Evolutionary conservation across 2,113 vertebrate species (phyloP).

Genomic region (cattle (Bos taurus)): DNA sequence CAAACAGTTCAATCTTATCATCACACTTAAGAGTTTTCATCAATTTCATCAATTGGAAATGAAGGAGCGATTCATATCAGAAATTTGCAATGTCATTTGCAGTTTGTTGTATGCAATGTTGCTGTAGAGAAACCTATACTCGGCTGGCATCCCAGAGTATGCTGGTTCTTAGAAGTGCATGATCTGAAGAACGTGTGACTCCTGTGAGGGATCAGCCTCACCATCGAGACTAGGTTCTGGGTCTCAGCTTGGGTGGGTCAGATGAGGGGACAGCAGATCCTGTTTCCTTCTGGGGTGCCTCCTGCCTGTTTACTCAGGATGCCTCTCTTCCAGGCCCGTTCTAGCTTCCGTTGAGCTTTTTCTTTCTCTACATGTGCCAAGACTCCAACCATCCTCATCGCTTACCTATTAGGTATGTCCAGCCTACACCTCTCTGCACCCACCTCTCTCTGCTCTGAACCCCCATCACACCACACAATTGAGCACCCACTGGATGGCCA

Average conservation of each 20-base stretch:
- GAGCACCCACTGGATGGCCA: background rate
- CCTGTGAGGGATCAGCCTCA: background rate
- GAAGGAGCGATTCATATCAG: background rate
- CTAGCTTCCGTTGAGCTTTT: background rate
- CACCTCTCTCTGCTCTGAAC: background rate
- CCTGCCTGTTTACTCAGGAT: accelerated
- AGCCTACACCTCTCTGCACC: background rate
- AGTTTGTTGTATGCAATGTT: background rate
- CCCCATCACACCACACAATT: accelerated
- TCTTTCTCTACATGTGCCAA: background rate
- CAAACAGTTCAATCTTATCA: background rate
- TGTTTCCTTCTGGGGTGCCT: background rate
- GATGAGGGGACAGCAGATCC: background rate
- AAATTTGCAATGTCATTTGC: background rate
- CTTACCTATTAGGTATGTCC: background rate
- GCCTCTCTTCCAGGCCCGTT: background rate
- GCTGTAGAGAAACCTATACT: background rate
- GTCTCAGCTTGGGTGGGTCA: background rate
- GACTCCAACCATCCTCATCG: background rate
- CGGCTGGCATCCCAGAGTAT: background rate
- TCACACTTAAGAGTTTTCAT: background rate
- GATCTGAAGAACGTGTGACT: background rate
- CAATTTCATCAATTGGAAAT: background rate
- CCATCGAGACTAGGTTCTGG: background rate
- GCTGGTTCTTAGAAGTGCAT: background rate